A percentile compares a stretch with the other conserved stretches of the same genome.
phyloP scores from a whole-genome alignment of 2,113 vertebrate genomes.

The Albula goreensis region DNA sequence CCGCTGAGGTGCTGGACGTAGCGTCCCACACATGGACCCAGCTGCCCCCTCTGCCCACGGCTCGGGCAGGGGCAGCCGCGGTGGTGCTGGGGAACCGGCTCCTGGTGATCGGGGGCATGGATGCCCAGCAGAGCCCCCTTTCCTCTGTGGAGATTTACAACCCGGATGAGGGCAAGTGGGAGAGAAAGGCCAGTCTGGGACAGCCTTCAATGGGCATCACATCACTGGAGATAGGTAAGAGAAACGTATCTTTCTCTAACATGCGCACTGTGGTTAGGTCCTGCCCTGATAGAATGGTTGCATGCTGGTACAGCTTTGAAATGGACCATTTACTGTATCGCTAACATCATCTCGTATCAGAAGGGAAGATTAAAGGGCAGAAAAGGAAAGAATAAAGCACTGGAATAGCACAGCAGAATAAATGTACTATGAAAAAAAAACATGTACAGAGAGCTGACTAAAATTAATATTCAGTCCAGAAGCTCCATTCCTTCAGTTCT shows the following conservation, averaged over 20 bases:
- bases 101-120: conserved; percentile 91
- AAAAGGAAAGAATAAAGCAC: neutral
- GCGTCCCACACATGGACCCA: conserved; percentile 81
- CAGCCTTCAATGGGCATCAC: conserved; percentile 95
- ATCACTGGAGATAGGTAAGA: conserved; percentile 88
- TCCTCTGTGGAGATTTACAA: conserved; percentile 89
- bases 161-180: conserved; percentile 91
- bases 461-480: neutral
- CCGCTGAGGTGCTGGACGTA: conserved; percentile 81
- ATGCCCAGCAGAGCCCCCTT: conserved; percentile 84
- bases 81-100: conserved; percentile 79
- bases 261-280: neutral
- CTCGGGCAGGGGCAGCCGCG: conserved; percentile 83
- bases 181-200: conserved; percentile 80
- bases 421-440: neutral
- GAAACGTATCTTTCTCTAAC: neutral
- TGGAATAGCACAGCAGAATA: neutral
- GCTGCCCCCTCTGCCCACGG: conserved; percentile 80
- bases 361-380: neutral
- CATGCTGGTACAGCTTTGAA: too few species aligned
- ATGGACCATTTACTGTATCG: neutral
- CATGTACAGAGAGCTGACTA: neutral
- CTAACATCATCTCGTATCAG: neutral
- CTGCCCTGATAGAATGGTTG: neutral
- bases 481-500: too few species aligned